Conservation (phyloP, 2,113 vertebrate species). For the Sterrhoptilus dennistouni region DNA sequence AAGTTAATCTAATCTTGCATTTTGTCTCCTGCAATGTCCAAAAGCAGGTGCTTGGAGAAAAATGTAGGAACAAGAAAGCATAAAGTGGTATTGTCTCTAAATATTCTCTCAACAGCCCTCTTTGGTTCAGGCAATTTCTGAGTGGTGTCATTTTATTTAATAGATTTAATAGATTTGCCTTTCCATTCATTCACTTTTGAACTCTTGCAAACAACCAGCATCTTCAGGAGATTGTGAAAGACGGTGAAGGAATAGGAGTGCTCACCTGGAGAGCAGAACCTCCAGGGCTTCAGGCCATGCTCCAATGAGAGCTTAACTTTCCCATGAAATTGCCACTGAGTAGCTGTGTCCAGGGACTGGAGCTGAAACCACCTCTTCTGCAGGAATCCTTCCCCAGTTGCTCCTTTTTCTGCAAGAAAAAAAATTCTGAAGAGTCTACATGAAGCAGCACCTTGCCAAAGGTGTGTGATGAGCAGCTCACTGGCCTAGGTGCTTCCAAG, state of each 20-base stretch:
- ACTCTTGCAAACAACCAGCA: neutral
- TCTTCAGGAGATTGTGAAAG: neutral
- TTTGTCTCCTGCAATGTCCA: neutral
- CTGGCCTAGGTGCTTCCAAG: neutral
- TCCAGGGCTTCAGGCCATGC: neutral
- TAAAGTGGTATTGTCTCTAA: neutral
- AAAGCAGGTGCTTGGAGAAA: neutral
- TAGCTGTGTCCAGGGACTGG: neutral
- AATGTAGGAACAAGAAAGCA: neutral
- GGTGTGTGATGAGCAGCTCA: neutral
- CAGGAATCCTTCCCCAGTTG: neutral
- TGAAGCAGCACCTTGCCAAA: fast-evolving
- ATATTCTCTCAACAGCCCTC: neutral
- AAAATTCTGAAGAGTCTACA: neutral
- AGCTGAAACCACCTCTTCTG: neutral
- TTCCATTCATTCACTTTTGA: neutral
- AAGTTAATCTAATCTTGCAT: neutral
- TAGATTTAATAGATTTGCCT: neutral
- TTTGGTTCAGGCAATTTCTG: neutral
- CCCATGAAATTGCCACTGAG: neutral
- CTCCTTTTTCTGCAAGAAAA: neutral
- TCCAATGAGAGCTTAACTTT: neutral
- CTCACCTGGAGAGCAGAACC: neutral
- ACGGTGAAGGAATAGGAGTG: neutral
- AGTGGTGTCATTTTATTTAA: neutral